Base-by-base conservation (phyloP, 2,113 vertebrate species). In the Gopherus evgoodei region DNA sequence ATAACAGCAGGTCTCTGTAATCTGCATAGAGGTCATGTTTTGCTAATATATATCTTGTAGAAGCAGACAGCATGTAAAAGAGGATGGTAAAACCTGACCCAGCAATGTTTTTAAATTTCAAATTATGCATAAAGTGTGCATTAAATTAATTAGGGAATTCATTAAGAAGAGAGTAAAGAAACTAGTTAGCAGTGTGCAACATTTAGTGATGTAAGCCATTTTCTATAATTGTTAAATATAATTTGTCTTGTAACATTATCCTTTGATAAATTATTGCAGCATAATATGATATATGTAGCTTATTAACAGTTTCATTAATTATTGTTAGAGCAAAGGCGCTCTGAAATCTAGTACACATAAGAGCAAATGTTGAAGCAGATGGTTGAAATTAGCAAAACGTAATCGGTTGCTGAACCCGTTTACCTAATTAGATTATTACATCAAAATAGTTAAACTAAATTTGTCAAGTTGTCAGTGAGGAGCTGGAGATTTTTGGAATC, bases 251-350 rank as follows among this genome's bases (percentile, higher is more conserved):
- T 99, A 99, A 99, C 98, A 98, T 97, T 99, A 96, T 98, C 98
- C 98, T 98, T 98, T 98, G 97, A 98, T 99, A 98, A 98, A 99
- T 98, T 97, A 95, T 98, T 97, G 87, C 84, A 97, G 98, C 94
- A 97, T 98, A 98, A 97, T 98, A 98, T 99, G 98, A 99, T 99
- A 98, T 98, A 99, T 99, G 97, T 97, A 98, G 98, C 99, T 99
- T 99, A 99, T 99, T 99, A 99, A 98, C 98, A 98, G 98, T 99
- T 99, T 98, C 99, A 99, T 99, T 99, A 99, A 99, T 99, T 99
- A 98, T 98, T 99, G 99, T 99, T 99, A 99, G 97, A 98, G 93
- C 79, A 93, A 96, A 97, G 96, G 96, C 98, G 96, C 98, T 98
- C 97, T 97, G 96, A 98, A 98, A 98, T 98, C 98, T 99, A 98